Base-by-base conservation (phyloP, 2,888 invertebrate species). In the Hypomecis atomaria region DNA sequence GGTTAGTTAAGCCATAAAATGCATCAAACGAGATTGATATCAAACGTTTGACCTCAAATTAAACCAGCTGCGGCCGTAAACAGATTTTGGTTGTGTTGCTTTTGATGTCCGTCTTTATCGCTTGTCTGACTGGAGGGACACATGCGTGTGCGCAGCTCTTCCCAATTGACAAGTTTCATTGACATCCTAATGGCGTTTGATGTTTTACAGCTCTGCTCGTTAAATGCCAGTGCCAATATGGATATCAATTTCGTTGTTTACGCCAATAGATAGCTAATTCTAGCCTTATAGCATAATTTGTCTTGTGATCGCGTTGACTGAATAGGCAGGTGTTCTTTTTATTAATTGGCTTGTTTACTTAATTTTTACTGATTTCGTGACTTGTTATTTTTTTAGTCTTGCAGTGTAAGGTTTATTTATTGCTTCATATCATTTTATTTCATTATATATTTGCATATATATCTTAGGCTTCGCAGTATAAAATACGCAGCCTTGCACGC, bases 11-110 rank as follows among this genome's bases (percentile, higher is more conserved):
- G 74, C 69, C 74, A 81, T 87, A 83, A 84, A 88, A 87, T 81
- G 88, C 86, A 88, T 89, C 87, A 90, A 89, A 90, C 79, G 76
- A 75, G 78, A 77, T 79, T 76, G 70, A 81, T 85, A 86, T 85
- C 82, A 85, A 88, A 86, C 82, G 83, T 77, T 83, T 85, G 83
- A 86, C 83, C 83, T 83, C 78, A 86, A 87, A 86, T 85, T 82
- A 83, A 86, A 87, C 83, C 84, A 88, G 86, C 84, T 81, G 76
- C 79, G 73, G 77, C 76, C 73, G 78, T 83, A 83, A 84, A 83
- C 79, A 81, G 76, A 73, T 74, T 76, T 78, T 75, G 76, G 78
- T 73, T 72, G 73, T 72, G 73, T 69, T 72, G 65, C 79, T 79
- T 85, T 87, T 86, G 86, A 87, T 85, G 86, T 89, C 84, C 74